A percentile compares a stretch with the other conserved stretches of the same genome.
These are phyloP conservation scores for Urosaurus nigricauda DNA, from an alignment of 2,797 vertebrate species.

Conservation along the genomic window DNA sequence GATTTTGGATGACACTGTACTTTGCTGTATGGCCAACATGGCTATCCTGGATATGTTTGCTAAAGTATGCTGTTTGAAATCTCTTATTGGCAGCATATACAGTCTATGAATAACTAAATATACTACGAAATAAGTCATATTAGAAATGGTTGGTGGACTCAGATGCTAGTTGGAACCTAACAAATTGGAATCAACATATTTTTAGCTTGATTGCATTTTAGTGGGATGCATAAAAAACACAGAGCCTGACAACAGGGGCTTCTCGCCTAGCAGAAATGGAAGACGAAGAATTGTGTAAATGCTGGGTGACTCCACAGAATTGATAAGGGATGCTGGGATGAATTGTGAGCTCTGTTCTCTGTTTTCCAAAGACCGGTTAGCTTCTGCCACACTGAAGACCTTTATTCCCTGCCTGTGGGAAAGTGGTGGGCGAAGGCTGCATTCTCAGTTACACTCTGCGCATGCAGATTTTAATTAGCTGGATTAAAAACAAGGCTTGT, in stretches of 20 bases:
- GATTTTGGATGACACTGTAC: too few relatives aligned
- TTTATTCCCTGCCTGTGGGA: slow-evolving; percentile 93
- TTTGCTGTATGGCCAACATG: too few relatives aligned
- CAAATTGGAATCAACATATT: slow-evolving; percentile 64
- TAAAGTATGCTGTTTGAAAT: slow-evolving; percentile 54
- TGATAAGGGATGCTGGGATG: slow-evolving; percentile 82
- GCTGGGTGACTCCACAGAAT: slow-evolving; percentile 51
- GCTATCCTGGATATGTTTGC: background rate
- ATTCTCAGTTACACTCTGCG: slow-evolving; percentile 78
- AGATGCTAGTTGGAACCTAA: slow-evolving; percentile 55
- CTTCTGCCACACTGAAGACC: slow-evolving; percentile 81
- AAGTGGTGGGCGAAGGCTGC: slow-evolving; percentile 87
- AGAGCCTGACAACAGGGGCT: too few relatives aligned
- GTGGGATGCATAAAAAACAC: slow-evolving; percentile 59
- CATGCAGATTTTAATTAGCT: slow-evolving; percentile 92
- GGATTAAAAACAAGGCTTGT: slow-evolving; percentile 85
- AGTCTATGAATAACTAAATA: slow-evolving; percentile 42
- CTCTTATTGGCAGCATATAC: slow-evolving; percentile 50
- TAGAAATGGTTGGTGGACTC: slow-evolving; percentile 40
- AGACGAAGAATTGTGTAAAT: background rate
- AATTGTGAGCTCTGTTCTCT: slow-evolving; percentile 92
- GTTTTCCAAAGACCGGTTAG: slow-evolving; percentile 75
- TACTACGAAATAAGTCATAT: slow-evolving; percentile 53
- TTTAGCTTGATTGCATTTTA: slow-evolving; percentile 67
- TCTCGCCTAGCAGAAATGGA: too few relatives aligned